Evolutionary conservation across 1,140 invertebrate genomes (phyloP).

Genomic region (Acromyrmex echinatior): DNA sequence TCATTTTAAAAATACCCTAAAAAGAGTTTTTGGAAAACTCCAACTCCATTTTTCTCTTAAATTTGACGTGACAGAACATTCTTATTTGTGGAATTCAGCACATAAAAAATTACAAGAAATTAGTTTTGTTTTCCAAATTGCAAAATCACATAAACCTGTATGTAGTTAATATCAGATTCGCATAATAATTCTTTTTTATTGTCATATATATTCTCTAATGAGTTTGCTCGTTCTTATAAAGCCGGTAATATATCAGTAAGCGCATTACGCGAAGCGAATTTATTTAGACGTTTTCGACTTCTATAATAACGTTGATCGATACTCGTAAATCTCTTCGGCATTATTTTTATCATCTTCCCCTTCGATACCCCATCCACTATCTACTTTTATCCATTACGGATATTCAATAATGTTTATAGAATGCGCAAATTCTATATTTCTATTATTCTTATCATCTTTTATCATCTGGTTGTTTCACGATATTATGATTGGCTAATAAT

Average conservation of each 20-base stretch:
- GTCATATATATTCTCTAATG: constrained; percentile 16
- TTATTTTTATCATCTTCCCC: constrained; percentile 17
- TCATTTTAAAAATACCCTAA: too few species aligned
- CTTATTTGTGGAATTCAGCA: too few species aligned
- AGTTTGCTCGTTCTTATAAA: constrained; percentile 44
- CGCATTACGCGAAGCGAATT: constrained; percentile 35
- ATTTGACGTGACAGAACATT: too few species aligned
- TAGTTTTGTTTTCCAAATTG: too few species aligned
- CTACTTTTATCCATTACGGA: constrained; percentile 4
- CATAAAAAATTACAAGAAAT: too few species aligned
- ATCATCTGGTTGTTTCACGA: not conserved
- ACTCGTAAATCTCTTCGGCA: not conserved
- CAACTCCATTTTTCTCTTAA: too few species aligned
- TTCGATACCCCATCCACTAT: not conserved
- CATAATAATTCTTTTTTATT: constrained; percentile 33
- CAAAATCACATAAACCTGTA: too few species aligned
- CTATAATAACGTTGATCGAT: constrained; percentile 40
- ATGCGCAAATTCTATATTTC: not conserved
- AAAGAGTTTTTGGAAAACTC: too few species aligned
- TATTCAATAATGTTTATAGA: not conserved
- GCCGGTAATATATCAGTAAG: constrained; percentile 12
- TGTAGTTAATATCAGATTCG: constrained; percentile 14
- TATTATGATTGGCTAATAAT: not conserved
- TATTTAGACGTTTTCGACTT: constrained; percentile 38
- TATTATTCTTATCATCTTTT: not conserved